Percentiles rank a stretch among this genome's conserved stretches.
Conservation (phyloP, 2,113 vertebrate species). For the Calyptommatus sinebrachiatus region DNA sequence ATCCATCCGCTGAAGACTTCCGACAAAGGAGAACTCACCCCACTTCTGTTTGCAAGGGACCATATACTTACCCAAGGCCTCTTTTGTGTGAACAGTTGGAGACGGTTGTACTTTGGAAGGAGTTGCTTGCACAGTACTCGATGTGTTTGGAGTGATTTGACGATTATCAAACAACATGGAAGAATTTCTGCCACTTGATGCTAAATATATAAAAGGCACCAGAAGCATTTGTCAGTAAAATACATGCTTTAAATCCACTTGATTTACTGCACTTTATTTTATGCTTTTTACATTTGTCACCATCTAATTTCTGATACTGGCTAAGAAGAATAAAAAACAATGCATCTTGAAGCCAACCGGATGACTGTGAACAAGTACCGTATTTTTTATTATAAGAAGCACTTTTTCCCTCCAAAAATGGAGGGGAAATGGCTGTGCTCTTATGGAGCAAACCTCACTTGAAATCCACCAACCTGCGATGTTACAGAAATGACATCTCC, state of each 20-base stretch:
- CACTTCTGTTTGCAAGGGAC: not conserved
- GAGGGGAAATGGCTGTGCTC: too few relatives aligned
- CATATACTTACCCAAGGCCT: slow-evolving; percentile 83
- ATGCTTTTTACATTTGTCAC: too few relatives aligned
- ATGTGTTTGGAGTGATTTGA: slow-evolving; percentile 86
- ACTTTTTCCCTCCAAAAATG: not conserved
- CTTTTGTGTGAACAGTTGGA: slow-evolving; percentile 90
- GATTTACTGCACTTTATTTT: not conserved
- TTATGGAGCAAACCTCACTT: too few relatives aligned
- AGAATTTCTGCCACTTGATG: slow-evolving; percentile 43
- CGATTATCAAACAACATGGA: slow-evolving; percentile 69
- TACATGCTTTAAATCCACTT: not conserved
- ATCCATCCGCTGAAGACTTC: too few relatives aligned
- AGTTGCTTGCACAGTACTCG: slow-evolving; percentile 75
- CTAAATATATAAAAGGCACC: slow-evolving; percentile 23
- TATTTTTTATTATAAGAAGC: not conserved
- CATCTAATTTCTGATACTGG: too few relatives aligned
- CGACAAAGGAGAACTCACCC: too few relatives aligned
- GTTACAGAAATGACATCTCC: too few relatives aligned
- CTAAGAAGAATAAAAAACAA: too few relatives aligned
- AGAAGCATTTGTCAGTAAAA: not conserved
- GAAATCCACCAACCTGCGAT: too few relatives aligned
- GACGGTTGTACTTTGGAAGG: slow-evolving; percentile 86
- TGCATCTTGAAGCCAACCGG: too few relatives aligned
- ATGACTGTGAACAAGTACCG: not conserved